Conservation (phyloP, 2,888 invertebrate species). For the Eupithecia inturbata region DNA sequence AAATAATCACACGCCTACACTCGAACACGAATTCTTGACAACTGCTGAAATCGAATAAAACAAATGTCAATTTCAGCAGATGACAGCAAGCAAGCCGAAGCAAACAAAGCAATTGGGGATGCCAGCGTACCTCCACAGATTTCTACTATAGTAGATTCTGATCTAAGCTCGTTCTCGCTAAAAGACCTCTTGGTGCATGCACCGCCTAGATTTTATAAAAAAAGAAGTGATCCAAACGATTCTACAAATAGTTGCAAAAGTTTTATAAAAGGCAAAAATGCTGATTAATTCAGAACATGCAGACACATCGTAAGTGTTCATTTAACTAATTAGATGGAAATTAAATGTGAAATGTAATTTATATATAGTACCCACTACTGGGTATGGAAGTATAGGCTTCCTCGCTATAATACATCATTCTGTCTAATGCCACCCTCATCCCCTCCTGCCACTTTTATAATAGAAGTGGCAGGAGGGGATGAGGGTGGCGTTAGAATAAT, state of each 20-base stretch:
- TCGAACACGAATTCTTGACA: slow-evolving; percentile 61
- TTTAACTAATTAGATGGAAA: background rate
- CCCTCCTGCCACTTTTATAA: background rate
- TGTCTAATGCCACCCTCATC: background rate
- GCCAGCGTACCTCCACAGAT: slow-evolving; percentile 33
- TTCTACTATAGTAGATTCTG: slow-evolving; percentile 38
- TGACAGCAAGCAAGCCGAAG: background rate
- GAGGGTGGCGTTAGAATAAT: too few species aligned
- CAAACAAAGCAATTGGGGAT: slow-evolving; percentile 37
- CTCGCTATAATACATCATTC: background rate
- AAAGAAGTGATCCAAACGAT: background rate
- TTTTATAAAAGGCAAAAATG: background rate
- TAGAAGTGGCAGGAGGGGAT: too few species aligned
- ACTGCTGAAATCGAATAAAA: slow-evolving; percentile 52
- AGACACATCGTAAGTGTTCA: slow-evolving; percentile 50
- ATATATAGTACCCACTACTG: background rate
- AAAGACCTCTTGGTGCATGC: too few species aligned
- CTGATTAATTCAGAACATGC: slow-evolving; percentile 48
- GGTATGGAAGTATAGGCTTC: background rate
- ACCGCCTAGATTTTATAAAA: background rate
- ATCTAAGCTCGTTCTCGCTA: too few species aligned
- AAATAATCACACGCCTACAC: slow-evolving; percentile 54
- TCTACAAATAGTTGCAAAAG: background rate
- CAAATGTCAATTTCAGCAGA: slow-evolving; percentile 7
- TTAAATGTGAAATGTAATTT: background rate